Percentiles rank a stretch among this genome's conserved stretches.
Conservation (phyloP, 2,113 vertebrate genomes). For the Carassius carassius region DNA sequence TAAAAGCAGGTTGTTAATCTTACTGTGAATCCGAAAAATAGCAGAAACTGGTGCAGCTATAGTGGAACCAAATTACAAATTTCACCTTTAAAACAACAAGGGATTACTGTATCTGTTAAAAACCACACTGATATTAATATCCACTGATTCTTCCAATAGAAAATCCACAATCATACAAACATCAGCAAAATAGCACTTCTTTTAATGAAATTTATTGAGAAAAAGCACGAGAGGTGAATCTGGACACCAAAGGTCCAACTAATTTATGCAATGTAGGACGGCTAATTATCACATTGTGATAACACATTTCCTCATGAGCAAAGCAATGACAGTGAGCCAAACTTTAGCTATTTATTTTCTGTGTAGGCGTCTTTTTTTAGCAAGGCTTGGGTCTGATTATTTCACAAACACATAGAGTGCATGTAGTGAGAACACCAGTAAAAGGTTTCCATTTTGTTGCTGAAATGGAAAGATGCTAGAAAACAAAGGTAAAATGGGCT, state of each 20-base stretch:
- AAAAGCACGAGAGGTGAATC: constrained; percentile 1
- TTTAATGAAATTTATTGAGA: background rate
- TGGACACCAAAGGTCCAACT: constrained; percentile 3
- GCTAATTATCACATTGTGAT: constrained; percentile 13
- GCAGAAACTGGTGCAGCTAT: background rate
- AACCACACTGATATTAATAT: background rate
- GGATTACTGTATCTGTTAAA: background rate
- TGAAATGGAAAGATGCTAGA: constrained; percentile 5
- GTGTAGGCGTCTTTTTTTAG: constrained; percentile 27
- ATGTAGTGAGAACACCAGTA: background rate
- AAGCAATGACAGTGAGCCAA: constrained; percentile 12
- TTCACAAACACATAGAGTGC: background rate
- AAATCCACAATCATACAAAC: background rate
- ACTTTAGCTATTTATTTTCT: constrained; percentile 40
- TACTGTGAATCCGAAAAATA: background rate
- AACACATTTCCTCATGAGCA: constrained; percentile 5
- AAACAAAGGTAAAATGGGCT: background rate
- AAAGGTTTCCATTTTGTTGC: background rate
- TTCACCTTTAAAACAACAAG: background rate
- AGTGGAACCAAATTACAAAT: background rate
- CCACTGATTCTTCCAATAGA: background rate
- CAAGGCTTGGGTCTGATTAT: background rate
- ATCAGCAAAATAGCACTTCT: background rate
- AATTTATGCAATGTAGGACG: background rate
- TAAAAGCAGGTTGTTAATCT: too few species aligned